Base-by-base conservation (phyloP, 2,113 vertebrate species). In the Lagopus muta region DNA sequence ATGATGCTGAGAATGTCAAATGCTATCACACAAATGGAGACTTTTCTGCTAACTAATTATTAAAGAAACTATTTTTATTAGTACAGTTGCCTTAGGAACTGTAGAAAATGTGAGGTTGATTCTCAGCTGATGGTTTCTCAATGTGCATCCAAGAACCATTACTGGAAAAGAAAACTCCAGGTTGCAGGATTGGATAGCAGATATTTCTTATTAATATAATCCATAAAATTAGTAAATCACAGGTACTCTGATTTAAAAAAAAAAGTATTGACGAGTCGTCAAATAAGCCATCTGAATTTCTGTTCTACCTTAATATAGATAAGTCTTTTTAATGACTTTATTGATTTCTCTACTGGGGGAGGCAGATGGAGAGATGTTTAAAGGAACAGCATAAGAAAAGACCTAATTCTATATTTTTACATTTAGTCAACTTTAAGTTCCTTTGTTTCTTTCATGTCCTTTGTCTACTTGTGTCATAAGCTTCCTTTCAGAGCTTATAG, bases 261-360 rank as follows among this genome's bases (percentile, higher is more conserved):
- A 70, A 84, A 91, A 90, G 4, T 76, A 93, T 75, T 87, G 86
- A 28, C 52, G 75, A 18, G 58, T 89, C 52, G 32, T 85, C 54
- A 83, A 89, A 89, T 42, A 73, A 92, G 15, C 0, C 14, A 61
- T 24, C 6, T 82, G 43, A 86, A 77, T 11, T 82, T 60, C 77
- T 91, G n/a, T 58, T 84, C 70, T 90, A 58, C 48, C 58, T 55
- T 93, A 87, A 79, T 78, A 40, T 3, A 48, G 3, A 55, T 81
- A 17, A 43, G 8, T 47, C 22, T 58, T 87, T 25, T 58, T 91
- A 91, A 92, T 80, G 25, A 76, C 27, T 92, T 76, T 52, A 92
- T 90, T 90, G 73, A 92, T 88, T 89, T 69, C 13, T 52, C 84
- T 78, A 14, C 55, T 89, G 16, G 6, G n/a, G 5, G 10, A 12